Conservation (phyloP, 2,113 vertebrate species). For the Pogona vitticeps region DNA sequence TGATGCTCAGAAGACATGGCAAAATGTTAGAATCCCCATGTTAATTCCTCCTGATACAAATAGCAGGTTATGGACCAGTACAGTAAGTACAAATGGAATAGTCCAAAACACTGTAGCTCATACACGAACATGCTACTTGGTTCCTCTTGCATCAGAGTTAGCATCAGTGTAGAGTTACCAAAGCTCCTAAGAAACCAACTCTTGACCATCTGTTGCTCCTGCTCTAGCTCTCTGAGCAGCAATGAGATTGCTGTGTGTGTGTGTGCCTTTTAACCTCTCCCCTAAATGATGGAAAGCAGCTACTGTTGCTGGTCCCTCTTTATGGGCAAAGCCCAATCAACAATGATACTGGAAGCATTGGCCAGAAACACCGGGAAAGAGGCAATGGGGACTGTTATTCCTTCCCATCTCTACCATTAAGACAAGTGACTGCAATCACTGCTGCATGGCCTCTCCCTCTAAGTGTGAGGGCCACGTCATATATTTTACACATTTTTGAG, state of each 20-base stretch:
- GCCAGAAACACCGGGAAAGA: no score
- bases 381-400: no score
- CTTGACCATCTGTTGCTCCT: not conserved
- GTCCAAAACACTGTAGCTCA: not conserved
- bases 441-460: not conserved
- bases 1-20: not conserved
- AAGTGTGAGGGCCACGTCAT: no score
- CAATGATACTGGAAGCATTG: not conserved
- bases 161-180: not conserved
- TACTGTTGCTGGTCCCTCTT: not conserved
- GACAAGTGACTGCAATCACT: not conserved
- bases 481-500: no score
- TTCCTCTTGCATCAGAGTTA: not conserved
- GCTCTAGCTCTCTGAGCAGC: not conserved
- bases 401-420: no score
- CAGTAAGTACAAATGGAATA: not conserved
- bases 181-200: not conserved
- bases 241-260: no score
- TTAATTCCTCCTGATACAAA: not conserved
- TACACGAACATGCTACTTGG: not conserved
- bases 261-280: no score
- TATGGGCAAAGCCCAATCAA: not conserved
- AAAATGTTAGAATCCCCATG: not conserved
- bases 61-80: not conserved
- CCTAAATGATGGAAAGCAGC: no score